Percentiles rank a stretch among this genome's conserved stretches.
Conservation (phyloP, 2,888 invertebrate species). For the Deilephila elpenor region DNA sequence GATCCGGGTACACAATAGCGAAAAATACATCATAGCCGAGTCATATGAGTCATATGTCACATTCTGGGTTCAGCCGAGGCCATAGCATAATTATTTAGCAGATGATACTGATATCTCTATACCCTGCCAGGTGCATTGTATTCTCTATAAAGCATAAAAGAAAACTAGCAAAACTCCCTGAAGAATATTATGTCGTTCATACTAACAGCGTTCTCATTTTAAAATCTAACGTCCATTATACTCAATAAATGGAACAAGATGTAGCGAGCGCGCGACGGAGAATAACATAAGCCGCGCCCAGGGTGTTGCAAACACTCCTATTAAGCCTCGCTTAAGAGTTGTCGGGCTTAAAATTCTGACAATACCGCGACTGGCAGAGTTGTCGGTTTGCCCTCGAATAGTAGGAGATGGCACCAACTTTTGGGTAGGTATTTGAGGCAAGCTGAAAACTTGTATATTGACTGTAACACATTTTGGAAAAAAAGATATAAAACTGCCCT, state of each 20-base stretch:
- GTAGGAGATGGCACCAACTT: background rate
- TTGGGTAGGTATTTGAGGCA: constrained; percentile 1
- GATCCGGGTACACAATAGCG: too few relatives aligned
- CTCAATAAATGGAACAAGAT: constrained; percentile 3
- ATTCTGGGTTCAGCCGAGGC: too few relatives aligned
- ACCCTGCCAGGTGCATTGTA: too few relatives aligned
- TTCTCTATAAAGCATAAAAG: too few relatives aligned
- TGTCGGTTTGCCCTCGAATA: background rate
- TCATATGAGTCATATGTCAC: too few relatives aligned
- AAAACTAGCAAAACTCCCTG: background rate
- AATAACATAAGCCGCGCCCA: constrained; percentile 8
- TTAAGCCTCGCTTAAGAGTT: constrained; percentile 13
- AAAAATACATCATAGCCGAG: too few relatives aligned
- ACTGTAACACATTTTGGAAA: too few relatives aligned
- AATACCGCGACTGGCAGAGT: background rate
- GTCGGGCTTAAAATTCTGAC: constrained; percentile 9
- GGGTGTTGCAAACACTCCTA: background rate
- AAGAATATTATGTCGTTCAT: background rate
- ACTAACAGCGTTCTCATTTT: background rate
- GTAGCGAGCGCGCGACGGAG: background rate
- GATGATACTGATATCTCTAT: too few relatives aligned
- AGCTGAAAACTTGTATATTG: too few relatives aligned
- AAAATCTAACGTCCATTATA: background rate
- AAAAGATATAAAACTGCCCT: too few relatives aligned
- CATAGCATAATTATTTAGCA: too few relatives aligned